phyloP scores from a whole-genome alignment of 2,888 invertebrate genomes.

The Drosophila suboccidentalis region DNA sequence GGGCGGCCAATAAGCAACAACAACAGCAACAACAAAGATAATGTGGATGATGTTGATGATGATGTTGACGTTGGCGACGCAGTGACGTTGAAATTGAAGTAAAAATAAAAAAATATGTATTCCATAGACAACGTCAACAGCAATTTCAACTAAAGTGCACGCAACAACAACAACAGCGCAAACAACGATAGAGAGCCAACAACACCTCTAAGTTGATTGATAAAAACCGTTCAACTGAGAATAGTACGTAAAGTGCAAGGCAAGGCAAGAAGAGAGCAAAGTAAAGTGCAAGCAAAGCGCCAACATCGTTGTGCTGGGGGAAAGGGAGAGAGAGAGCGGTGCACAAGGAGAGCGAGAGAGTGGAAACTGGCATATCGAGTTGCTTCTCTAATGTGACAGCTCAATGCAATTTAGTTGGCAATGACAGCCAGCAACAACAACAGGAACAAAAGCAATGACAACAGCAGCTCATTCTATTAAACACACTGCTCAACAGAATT shows the following conservation, averaged over 20 bases:
- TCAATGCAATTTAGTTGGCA: conserved; percentile 81
- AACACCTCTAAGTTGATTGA: conserved; percentile 80
- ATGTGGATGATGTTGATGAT: conserved; percentile 28
- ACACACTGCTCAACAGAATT: conserved; percentile 49
- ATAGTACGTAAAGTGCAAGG: conserved; percentile 48
- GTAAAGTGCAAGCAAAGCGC: conserved; percentile 32
- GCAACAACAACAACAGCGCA: conserved; percentile 64
- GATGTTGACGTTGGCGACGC: conserved; percentile 53
- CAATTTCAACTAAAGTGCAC: conserved; percentile 79
- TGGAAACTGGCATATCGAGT: conserved; percentile 66
- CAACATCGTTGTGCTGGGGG: not conserved
- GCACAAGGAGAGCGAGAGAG: conserved; percentile 9
- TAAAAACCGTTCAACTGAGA: conserved; percentile 70
- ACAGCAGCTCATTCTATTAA: conserved; percentile 59
- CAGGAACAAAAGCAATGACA: conserved; percentile 39
- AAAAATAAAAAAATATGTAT: conserved; percentile 47
- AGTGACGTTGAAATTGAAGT: conserved; percentile 76
- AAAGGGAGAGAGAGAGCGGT: not conserved
- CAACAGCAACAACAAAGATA: not conserved
- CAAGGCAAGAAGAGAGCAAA: conserved; percentile 39
- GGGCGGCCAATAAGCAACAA: conserved; percentile 18
- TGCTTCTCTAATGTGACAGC: conserved; percentile 82
- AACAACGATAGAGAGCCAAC: conserved; percentile 38
- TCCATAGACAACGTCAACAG: conserved; percentile 72
- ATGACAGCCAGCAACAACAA: conserved; percentile 63